These are phyloP conservation scores for Papilio polyxenes DNA, from an alignment of 1,140 invertebrate species.

Conservation along the genomic window DNA sequence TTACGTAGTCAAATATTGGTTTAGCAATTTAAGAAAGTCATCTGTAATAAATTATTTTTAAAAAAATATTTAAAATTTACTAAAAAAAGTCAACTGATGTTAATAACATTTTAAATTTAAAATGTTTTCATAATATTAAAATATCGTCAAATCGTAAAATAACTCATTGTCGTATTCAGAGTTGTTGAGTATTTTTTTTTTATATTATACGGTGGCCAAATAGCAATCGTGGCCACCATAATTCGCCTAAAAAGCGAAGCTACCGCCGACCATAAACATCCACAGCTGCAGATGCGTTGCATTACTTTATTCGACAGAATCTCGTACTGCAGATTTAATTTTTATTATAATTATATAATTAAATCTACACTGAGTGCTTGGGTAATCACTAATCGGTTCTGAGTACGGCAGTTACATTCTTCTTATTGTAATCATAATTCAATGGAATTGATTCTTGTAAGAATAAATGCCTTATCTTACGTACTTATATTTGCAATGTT, in stretches of 20 bases:
- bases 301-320: not conserved
- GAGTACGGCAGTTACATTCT: not conserved
- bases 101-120: not conserved
- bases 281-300: not conserved
- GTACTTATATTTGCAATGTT: not conserved
- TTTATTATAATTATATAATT: not conserved
- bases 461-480: not conserved
- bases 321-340: not conserved
- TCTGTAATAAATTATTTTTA: not conserved
- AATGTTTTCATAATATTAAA: not conserved
- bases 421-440: not conserved
- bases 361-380: not conserved
- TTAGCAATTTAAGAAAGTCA: too few species aligned
- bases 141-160: not conserved
- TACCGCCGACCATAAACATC: not conserved
- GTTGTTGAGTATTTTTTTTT: not conserved
- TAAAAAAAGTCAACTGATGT: not conserved
- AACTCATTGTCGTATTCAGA: not conserved
- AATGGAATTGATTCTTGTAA: constrained; percentile 21
- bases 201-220: not conserved
- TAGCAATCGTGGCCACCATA: too few species aligned
- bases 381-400: not conserved
- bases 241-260: not conserved
- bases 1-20: not conserved
- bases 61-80: not conserved